These are phyloP conservation scores for Enteromius anoplus DNA, from an alignment of 2,797 vertebrate genomes.

Conservation along the genomic window DNA sequence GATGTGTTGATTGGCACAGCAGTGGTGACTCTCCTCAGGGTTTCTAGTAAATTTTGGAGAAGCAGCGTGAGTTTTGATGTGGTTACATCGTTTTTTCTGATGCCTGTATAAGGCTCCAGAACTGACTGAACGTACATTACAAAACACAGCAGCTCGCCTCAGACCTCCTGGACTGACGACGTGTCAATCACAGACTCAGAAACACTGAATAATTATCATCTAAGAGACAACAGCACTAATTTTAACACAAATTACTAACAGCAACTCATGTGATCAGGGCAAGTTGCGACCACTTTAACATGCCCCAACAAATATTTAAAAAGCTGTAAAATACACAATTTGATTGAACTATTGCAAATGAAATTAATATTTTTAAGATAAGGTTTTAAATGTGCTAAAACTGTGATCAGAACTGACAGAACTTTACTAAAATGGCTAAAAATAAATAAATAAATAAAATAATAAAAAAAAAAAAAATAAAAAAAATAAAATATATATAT, in stretches of 20 bases:
- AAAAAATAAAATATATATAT: background rate
- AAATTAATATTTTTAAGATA: too few relatives aligned
- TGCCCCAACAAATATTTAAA: background rate
- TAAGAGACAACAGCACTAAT: background rate
- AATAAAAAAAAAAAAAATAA: background rate
- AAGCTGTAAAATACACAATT: background rate
- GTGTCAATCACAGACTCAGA: background rate
- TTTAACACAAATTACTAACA: background rate
- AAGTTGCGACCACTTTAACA: background rate
- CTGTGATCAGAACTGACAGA: too few relatives aligned
- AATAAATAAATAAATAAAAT: too few relatives aligned
- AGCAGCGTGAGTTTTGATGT: slow-evolving; percentile 6
- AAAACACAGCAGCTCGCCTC: background rate
- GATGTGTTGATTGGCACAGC: background rate
- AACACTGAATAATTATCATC: background rate
- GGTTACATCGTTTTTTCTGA: background rate
- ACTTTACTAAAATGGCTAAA: background rate
- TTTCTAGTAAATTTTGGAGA: background rate
- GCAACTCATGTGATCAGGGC: background rate
- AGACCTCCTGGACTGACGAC: background rate
- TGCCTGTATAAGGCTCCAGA: background rate
- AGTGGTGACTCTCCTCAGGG: background rate
- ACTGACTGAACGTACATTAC: background rate
- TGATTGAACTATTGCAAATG: background rate
- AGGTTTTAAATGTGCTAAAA: too few relatives aligned